Conservation (phyloP, 92 coral and sea anemone species). For the Zoanthus gigantus region DNA sequence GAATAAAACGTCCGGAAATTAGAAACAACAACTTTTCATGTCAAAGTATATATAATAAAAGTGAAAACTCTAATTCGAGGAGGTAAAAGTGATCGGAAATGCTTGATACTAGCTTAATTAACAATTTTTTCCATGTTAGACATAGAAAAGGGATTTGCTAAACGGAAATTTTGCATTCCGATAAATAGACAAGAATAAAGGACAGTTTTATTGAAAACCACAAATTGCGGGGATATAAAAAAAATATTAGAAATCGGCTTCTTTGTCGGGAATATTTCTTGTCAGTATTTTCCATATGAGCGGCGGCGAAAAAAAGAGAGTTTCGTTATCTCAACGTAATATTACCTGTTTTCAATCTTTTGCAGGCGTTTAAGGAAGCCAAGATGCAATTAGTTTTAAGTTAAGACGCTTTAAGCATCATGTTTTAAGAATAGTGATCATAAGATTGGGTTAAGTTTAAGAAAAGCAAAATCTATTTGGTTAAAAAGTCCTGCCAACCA, state of each 20-base stretch:
- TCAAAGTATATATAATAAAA: no score
- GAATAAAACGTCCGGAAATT: no score
- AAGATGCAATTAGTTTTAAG: not conserved
- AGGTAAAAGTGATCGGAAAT: not conserved
- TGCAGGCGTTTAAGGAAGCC: not conserved
- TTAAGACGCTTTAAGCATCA: conserved; percentile 14
- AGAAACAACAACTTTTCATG: no score
- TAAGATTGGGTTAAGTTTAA: no score
- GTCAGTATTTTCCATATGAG: not conserved
- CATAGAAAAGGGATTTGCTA: conserved; percentile 14
- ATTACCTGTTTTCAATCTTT: conserved; percentile 7
- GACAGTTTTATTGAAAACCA: conserved; percentile 10
- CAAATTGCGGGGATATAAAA: conserved; percentile 20
- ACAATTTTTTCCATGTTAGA: not conserved
- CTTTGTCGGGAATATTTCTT: conserved; percentile 40
- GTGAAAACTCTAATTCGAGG: no score
- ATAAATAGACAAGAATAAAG: conserved; percentile 13
- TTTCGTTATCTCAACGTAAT: conserved; percentile 25
- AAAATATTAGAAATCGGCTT: conserved; percentile 25
- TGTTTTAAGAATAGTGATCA: not conserved
- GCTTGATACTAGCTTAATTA: not conserved
- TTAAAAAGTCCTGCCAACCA: not conserved
- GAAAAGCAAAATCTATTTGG: not conserved
- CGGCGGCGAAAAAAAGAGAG: conserved; percentile 6
- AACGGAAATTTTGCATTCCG: conserved; percentile 50